Evolutionary conservation across 2,888 invertebrate species (phyloP), one percentile per base, ranked within the genome.

Genomic region (Drosophila affinis): DNA sequence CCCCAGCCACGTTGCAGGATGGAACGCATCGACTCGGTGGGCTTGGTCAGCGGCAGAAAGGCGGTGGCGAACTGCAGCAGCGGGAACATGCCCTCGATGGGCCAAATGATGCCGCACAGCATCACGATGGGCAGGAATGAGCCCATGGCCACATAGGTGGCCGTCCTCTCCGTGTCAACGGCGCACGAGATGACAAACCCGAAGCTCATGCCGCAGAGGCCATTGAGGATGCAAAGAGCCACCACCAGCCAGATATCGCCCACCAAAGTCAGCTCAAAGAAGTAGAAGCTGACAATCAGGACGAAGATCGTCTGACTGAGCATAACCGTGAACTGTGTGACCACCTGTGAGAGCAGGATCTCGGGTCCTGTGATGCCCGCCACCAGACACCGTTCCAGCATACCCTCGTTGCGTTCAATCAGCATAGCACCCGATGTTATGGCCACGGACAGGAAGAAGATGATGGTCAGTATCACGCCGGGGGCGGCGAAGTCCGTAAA

Each of bases 401-500:
- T 95, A 4, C 98, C 98, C 90, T 97, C 97, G 84, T 97, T 97
- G 58, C 97, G 93, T 89, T 98, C 98, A 77, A 97, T 94, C 85
- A 98, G 93, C 95, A 98, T 96, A 9, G 97, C 96, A 4, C 98
- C 96, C 0, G 98, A 97, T 0, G 98, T 98, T 59, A 98, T 93
- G 32, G 98, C 98, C 4, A 98, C 97, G 2, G 98, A 97, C 92
- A 98, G 94, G 93, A 98, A 98, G 93, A 98, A 98, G 49, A 98
- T 96, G 49, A 98, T 97, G 47, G 97, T 97, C 57, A 98, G 92
- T 79, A 98, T 96, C 54, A 98, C 95, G 72, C 98, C 98, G 2
- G 98, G 98, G 3, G 98, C 98, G 68, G 98, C 98, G 90, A 98
- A 98, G 90, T 98, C 97, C 0, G 98, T 98, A 89, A 98, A 98